Conservation (phyloP, 1,140 invertebrate species). For the Pteromalus puparum region DNA sequence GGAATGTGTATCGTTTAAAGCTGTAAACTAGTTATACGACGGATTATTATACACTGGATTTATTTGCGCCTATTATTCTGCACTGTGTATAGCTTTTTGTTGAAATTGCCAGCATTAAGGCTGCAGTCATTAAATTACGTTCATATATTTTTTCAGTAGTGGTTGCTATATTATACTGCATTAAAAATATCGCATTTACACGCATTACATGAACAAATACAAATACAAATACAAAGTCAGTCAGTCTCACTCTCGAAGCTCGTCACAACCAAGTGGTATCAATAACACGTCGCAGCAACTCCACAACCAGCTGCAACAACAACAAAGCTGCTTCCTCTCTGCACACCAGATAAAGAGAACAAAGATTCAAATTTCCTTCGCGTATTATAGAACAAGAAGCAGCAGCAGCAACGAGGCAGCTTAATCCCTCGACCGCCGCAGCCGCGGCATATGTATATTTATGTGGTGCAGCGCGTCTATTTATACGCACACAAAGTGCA, state of each 20-base stretch:
- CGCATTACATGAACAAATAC: too few species aligned
- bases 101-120: too few species aligned
- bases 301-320: neutral
- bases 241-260: too few species aligned
- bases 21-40: neutral
- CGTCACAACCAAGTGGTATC: neutral
- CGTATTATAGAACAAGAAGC: neutral
- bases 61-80: neutral
- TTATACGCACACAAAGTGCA: slow-evolving; percentile 42
- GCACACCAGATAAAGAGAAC: neutral
- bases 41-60: neutral
- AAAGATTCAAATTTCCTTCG: neutral
- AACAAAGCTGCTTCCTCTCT: neutral
- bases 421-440: neutral
- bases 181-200: too few species aligned
- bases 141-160: too few species aligned
- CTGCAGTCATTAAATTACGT: too few species aligned
- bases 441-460: slow-evolving; percentile 42
- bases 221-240: too few species aligned
- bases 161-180: too few species aligned
- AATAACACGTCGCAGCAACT: neutral
- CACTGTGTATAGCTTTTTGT: too few species aligned
- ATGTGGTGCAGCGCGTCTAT: slow-evolving; percentile 39
- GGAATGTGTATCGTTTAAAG: slow-evolving; percentile 20
- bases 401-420: neutral